These are phyloP conservation scores for Dastarcus helophoroides DNA, from an alignment of 2,888 invertebrate genomes.

Conservation along the genomic window DNA sequence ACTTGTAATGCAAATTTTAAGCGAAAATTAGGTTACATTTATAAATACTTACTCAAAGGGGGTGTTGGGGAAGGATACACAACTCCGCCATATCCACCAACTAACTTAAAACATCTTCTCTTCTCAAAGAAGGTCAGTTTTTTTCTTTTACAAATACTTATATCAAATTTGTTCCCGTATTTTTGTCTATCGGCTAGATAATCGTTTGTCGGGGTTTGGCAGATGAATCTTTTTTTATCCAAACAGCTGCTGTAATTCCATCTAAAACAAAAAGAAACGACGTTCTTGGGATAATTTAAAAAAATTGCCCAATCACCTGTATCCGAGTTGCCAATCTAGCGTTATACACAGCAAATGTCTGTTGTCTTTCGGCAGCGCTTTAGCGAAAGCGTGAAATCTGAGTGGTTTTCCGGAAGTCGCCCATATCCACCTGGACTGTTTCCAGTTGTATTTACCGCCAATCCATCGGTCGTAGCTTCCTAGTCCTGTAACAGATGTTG, in stretches of 20 bases:
- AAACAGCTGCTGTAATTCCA: constrained; percentile 52
- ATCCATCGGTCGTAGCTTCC: constrained; percentile 55
- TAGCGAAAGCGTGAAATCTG: constrained; percentile 58
- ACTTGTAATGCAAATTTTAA: no score
- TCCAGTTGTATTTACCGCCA: constrained; percentile 67
- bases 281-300: no score
- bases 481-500: constrained; percentile 3
- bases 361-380: constrained; percentile 26
- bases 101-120: constrained; percentile 18
- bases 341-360: no score
- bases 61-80: constrained; percentile 13
- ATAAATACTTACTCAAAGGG: constrained; percentile 15
- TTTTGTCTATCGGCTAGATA: no score
- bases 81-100: constrained; percentile 11
- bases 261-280: constrained; percentile 35
- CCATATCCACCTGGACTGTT: constrained; percentile 61
- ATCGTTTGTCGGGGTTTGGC: no score
- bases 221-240: constrained; percentile 48
- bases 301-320: constrained; percentile 11
- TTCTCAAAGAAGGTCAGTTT: constrained; percentile 16
- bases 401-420: constrained; percentile 57
- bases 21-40: no score
- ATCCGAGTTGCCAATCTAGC: constrained; percentile 9
- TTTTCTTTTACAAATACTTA: constrained; percentile 7
- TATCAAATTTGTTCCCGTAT: no score